These are phyloP conservation scores for Sycophaga agraensis DNA, from an alignment of 1,140 invertebrate species.

Conservation along the genomic window DNA sequence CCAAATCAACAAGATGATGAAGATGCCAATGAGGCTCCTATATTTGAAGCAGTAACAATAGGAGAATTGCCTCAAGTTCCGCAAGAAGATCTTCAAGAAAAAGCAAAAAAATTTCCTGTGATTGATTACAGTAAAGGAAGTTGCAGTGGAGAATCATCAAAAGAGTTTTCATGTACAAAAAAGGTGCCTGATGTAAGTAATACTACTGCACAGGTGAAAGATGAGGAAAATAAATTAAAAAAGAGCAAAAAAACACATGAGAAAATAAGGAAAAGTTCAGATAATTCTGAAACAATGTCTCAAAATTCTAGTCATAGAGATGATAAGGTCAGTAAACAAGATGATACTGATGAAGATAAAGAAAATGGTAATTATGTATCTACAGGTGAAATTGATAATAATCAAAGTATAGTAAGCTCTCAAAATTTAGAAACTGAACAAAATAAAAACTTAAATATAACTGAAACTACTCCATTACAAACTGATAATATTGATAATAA, in stretches of 20 bases:
- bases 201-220: slow-evolving; percentile 35
- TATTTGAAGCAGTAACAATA: slow-evolving; percentile 47
- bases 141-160: slow-evolving; percentile 22
- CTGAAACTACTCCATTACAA: background rate
- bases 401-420: slow-evolving; percentile 15
- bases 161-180: slow-evolving; percentile 34
- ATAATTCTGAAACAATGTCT: slow-evolving; percentile 29
- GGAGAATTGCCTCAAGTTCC: slow-evolving; percentile 44
- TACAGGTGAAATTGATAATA: slow-evolving; percentile 3
- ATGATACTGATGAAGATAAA: slow-evolving; percentile 24
- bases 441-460: slow-evolving; percentile 24
- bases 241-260: slow-evolving; percentile 38
- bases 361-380: slow-evolving; percentile 28
- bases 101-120: slow-evolving; percentile 46
- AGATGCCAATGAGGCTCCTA: slow-evolving; percentile 48
- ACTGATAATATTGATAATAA: slow-evolving; percentile 12
- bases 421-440: slow-evolving; percentile 14
- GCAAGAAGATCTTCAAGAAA: slow-evolving; percentile 44
- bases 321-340: slow-evolving; percentile 1
- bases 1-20: slow-evolving; percentile 37
- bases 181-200: slow-evolving; percentile 32
- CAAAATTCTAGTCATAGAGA: slow-evolving; percentile 31
- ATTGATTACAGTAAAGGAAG: slow-evolving; percentile 43
- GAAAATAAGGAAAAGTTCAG: slow-evolving; percentile 36
- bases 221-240: slow-evolving; percentile 35